Conservation (phyloP, 2,113 vertebrate genomes). For the Cyphomyrus discorhynchus region DNA sequence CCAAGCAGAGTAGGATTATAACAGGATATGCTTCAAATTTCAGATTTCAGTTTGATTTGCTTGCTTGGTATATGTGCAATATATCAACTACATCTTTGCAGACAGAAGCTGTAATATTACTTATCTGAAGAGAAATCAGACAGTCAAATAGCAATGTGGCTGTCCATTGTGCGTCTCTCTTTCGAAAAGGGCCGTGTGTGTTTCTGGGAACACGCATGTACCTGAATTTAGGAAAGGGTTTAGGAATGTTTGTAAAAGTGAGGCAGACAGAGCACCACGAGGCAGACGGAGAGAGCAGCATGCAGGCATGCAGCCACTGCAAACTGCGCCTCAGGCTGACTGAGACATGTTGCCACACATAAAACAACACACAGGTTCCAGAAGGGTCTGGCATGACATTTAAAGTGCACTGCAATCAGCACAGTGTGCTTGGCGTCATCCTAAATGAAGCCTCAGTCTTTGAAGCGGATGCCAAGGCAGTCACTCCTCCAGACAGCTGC, state of each 20-base stretch:
- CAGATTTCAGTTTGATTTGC: not conserved
- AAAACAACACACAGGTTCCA: not conserved
- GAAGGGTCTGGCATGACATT: not conserved
- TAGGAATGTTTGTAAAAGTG: not conserved
- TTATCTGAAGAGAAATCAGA: not conserved
- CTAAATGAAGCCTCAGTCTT: constrained; percentile 5
- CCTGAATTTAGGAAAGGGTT: not conserved
- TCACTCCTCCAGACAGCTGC: not conserved
- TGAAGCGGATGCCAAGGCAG: not conserved
- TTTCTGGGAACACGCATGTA: not conserved
- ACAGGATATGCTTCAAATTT: not conserved
- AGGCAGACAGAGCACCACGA: not conserved
- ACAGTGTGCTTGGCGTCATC: not conserved
- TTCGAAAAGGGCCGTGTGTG: not conserved
- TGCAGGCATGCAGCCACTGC: not conserved
- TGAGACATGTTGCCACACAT: not conserved
- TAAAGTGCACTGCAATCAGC: constrained; percentile 11
- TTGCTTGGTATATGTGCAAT: not conserved
- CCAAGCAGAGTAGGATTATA: not conserved
- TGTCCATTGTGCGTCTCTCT: not conserved
- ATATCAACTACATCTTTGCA: not conserved
- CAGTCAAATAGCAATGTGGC: not conserved
- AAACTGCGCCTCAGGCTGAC: not conserved
- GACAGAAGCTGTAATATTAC: not conserved
- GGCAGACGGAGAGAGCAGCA: not conserved